phyloP scores from a whole-genome alignment of 2,888 invertebrate species.

The Nomada ferruginata region DNA sequence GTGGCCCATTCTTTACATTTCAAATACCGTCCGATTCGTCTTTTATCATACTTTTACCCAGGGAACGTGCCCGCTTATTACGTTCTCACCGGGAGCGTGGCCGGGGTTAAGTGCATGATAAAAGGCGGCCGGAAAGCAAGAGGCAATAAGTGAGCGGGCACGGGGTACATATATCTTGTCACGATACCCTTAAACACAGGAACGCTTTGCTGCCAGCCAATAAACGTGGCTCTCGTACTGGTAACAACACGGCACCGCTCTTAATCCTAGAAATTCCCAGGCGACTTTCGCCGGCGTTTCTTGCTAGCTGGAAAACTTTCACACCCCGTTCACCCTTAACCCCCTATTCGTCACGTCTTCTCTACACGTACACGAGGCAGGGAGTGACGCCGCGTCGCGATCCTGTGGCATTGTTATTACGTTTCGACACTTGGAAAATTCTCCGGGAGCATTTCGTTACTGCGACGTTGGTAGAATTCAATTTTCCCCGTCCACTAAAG shows the following conservation, averaged over 20 bases:
- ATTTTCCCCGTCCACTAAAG: slow-evolving; percentile 31
- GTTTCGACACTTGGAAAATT: slow-evolving; percentile 6
- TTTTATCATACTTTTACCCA: slow-evolving; percentile 38
- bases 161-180: slow-evolving; percentile 40
- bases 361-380: slow-evolving; percentile 6
- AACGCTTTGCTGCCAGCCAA: slow-evolving; percentile 34
- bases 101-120: slow-evolving; percentile 26
- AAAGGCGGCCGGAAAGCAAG: slow-evolving; percentile 7
- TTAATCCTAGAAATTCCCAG: slow-evolving; percentile 49
- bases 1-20: slow-evolving; percentile 2
- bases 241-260: slow-evolving; percentile 47
- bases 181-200: slow-evolving; percentile 46
- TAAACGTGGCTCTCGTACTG: slow-evolving; percentile 31
- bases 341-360: too few species aligned
- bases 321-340: background rate
- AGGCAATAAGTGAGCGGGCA: slow-evolving; percentile 33
- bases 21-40: slow-evolving; percentile 1
- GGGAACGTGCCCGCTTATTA: slow-evolving; percentile 32
- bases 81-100: background rate
- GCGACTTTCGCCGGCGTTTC: slow-evolving; percentile 43
- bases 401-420: slow-evolving; percentile 13
- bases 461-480: slow-evolving; percentile 6
- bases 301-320: slow-evolving; percentile 31
- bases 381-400: background rate
- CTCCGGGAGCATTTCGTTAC: background rate